Base-by-base conservation (phyloP, 2,113 vertebrate species). In the Phrynosoma platyrhinos region DNA sequence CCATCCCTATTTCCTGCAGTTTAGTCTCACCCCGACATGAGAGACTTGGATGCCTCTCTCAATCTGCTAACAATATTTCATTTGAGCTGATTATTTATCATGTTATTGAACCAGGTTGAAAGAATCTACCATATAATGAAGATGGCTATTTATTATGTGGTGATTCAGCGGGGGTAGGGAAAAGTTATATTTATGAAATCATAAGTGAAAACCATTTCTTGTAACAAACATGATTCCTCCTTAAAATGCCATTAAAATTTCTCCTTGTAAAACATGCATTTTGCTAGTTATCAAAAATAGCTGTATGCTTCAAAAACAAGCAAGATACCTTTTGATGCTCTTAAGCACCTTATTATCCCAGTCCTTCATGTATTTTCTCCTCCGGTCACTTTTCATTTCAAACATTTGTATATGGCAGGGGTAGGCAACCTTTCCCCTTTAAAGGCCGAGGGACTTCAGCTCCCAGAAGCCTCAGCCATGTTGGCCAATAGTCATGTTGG, bases 21-120 rank as follows among this genome's bases (percentile, higher is more conserved):
- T 96, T 96, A 92, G 79, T 95, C 89, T 97, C 92, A 95, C 92
- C 86, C 94, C 95, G 95, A 96, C 94, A 96, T 94, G 93, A 87
- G 93, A 92, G 40, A 64, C 13, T 93, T 92, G 84, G 68, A 89
- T 90, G 88, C 95, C 86, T 96, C 94, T 94, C 89, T 91, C 87
- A 62, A 68, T 93, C 83, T 90, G 47, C 89, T 92, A 88, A 91
- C 93, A 95, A 92, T 94, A 95, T 93, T 96, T 95, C 89, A 86
- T 64, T 18, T 89, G 86, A 91, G 91, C 90, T 91, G 82, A 93
- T 96, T 95, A 82, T 95, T 96, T 92, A 93, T 92, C 30, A 12
- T 89, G 79, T 95, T 96, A 94, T 83, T 89, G 80, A 95, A 91
- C 80, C 91, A 85, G 86, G 91, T 92, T 89, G 94, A 93, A 94